Conservation (phyloP, 2,113 vertebrate genomes). For the Entomyzon cyanotis region DNA sequence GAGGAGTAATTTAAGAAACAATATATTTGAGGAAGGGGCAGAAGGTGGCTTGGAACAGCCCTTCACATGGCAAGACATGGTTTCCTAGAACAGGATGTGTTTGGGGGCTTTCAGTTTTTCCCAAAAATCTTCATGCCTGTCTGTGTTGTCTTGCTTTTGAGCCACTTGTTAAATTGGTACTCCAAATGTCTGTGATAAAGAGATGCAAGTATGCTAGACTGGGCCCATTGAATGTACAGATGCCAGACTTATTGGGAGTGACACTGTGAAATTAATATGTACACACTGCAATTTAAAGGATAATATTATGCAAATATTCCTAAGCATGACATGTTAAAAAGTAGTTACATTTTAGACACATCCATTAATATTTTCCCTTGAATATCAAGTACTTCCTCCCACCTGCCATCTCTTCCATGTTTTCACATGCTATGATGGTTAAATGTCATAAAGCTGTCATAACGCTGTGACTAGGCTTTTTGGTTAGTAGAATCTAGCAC, state of each 20-base stretch:
- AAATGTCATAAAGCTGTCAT: constrained; percentile 56
- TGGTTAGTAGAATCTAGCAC: background rate
- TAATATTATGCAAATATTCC: constrained; percentile 55
- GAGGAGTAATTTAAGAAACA: background rate
- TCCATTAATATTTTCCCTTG: constrained; percentile 54
- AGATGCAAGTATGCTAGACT: background rate
- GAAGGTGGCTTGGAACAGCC: background rate
- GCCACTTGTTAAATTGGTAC: background rate
- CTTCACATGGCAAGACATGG: background rate
- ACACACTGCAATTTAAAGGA: constrained; percentile 20
- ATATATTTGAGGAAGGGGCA: background rate
- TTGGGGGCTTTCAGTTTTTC: background rate
- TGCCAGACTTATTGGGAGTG: background rate
- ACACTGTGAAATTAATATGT: constrained; percentile 17
- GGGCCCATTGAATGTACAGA: background rate
- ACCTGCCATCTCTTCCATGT: constrained; percentile 30
- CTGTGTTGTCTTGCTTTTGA: background rate
- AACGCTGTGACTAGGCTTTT: constrained; percentile 52
- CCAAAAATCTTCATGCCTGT: background rate
- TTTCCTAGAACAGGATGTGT: background rate
- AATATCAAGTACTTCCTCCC: constrained; percentile 43
- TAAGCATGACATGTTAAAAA: constrained; percentile 10
- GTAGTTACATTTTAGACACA: constrained; percentile 39
- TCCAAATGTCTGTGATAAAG: background rate
- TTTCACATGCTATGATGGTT: constrained; percentile 44